Evolutionary conservation across 1,140 invertebrate genomes (phyloP).

Genomic region (Tetramorium parvispinum): DNA sequence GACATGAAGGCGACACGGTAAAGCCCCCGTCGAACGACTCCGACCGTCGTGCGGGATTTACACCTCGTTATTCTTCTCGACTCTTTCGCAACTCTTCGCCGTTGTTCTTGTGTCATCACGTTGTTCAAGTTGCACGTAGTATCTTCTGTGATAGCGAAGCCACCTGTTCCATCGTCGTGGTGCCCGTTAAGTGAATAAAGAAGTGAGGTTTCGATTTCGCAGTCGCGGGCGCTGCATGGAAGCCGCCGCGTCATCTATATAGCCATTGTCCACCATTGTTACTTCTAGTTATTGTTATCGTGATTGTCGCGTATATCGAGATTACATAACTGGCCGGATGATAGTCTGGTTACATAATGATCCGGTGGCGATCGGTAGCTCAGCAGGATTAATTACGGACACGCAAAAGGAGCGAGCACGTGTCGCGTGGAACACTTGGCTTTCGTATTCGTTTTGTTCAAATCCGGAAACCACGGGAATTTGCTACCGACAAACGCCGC

Average conservation of each 20-base stretch:
- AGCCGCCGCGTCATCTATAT: background rate
- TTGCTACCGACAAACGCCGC: background rate
- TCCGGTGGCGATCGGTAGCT: background rate
- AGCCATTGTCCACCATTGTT: constrained; percentile 22
- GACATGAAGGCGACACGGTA: background rate
- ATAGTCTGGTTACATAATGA: constrained; percentile 27
- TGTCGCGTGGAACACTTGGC: background rate
- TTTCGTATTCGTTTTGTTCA: background rate
- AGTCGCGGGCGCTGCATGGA: background rate
- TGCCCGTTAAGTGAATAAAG: constrained; percentile 31
- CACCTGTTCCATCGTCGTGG: background rate
- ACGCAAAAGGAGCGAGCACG: background rate
- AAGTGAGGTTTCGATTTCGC: background rate
- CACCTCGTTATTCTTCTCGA: background rate
- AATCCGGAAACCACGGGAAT: background rate
- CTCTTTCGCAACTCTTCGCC: background rate
- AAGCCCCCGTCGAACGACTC: background rate
- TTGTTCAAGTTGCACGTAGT: background rate
- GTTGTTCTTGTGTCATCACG: background rate
- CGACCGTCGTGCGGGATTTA: background rate
- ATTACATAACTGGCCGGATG: constrained; percentile 48
- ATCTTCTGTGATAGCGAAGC: background rate
- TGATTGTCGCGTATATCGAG: constrained; percentile 10
- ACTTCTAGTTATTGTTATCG: constrained; percentile 40
- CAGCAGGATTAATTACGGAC: background rate